Conservation (phyloP, 1,140 invertebrate genomes). For the Heterodera carotae region DNA sequence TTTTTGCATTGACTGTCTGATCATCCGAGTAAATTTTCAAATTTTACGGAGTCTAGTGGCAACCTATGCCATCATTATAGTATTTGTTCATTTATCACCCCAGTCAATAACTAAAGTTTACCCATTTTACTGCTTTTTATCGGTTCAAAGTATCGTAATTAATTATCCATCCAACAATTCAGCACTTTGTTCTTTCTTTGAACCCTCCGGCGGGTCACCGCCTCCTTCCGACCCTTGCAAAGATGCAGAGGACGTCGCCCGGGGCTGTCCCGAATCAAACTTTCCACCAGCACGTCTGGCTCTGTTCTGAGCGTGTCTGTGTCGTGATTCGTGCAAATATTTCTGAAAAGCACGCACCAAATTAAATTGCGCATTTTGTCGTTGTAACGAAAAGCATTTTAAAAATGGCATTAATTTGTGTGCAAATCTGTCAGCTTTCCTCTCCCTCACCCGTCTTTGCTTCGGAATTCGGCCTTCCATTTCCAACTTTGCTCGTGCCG, state of each 20-base stretch:
- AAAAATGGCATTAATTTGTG: neutral
- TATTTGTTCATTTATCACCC: too few relatives aligned
- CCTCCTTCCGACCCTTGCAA: neutral
- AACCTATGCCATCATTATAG: too few relatives aligned
- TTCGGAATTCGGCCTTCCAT: slow-evolving; percentile 92
- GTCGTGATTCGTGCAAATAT: slow-evolving; percentile 97
- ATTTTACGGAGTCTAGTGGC: too few relatives aligned
- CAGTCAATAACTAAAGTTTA: too few relatives aligned
- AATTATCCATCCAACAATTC: neutral
- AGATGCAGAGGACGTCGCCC: slow-evolving; percentile 9
- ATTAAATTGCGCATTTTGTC: slow-evolving; percentile 59
- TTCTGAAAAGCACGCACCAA: slow-evolving; percentile 73
- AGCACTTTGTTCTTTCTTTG: neutral
- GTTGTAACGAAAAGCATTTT: too few relatives aligned
- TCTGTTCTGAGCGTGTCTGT: slow-evolving; percentile 95
- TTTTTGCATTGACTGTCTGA: too few relatives aligned
- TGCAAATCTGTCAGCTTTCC: neutral
- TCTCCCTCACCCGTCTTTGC: slow-evolving; percentile 76
- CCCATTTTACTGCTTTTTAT: too few relatives aligned
- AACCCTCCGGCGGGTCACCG: neutral
- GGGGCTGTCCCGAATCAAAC: slow-evolving; percentile 70
- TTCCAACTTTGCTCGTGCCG: slow-evolving; percentile 85
- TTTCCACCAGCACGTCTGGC: slow-evolving; percentile 92
- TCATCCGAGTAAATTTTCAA: too few relatives aligned
- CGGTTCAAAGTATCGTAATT: too few relatives aligned